Evolutionary conservation across 2,113 vertebrate genomes (phyloP), one percentile per base, ranked within the genome.

Genomic region (Onychostruthus taczanowskii): DNA sequence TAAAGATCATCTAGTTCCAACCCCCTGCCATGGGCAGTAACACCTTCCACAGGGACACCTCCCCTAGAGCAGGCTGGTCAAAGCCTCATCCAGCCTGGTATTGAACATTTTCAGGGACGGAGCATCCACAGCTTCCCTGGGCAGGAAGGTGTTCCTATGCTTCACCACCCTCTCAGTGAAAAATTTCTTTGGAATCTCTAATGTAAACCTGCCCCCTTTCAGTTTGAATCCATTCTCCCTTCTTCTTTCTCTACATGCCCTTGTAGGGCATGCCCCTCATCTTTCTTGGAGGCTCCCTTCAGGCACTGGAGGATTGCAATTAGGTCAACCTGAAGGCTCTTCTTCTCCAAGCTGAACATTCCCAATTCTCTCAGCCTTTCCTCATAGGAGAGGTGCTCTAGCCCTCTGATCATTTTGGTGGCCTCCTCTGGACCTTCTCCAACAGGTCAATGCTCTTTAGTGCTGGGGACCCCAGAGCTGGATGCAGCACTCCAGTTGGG

Each of bases 181-280:
- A 74, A n/a, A 8, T 53, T 53, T 61, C 11, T n/a, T 53, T 0
- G 1, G n/a, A 30, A 26, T 24, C 5, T 53, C 30, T 47, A 26
- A 53, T 22, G 13, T 61, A 61, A 82, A 61, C 46, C 13, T 53
- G 7, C 9, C 6, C 6, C n/a, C 23, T 46, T 74, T 53, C 28
- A 17, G 20, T 61, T 24, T n/a, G 46, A 61, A 68, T 46, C 20
- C 28, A 16, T 75, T 67, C 7, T 11, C 16, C 9, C 20, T 66
- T 63, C 47, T 72, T 43, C 44, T 39, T 11, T 39, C 23, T 27
- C 21, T 66, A 43, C 12, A 26, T 0, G 2, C 23, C 24, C 28
- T 41, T 61, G 33, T 28, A 26, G 26, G 44, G 13, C 37, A 5
- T 19, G 52, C 4, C 4, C 9, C 16, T 4, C 1, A 0, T 67